Evolutionary conservation across 2,888 invertebrate genomes (phyloP).

Genomic region (Machimus atricapillus): DNA sequence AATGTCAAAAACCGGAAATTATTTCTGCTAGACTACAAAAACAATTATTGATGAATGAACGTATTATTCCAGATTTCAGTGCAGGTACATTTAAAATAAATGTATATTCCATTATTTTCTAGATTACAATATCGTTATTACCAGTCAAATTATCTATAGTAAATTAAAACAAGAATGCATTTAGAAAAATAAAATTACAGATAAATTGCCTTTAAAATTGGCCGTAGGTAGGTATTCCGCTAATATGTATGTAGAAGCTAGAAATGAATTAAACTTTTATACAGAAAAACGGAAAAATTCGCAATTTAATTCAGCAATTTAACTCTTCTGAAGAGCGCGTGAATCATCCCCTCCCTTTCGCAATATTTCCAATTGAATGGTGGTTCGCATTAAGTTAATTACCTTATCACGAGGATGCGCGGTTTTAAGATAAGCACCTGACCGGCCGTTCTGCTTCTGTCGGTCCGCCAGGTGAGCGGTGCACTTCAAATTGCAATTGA

Average conservation of each 20-base stretch:
- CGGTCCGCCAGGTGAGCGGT: neutral
- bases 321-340: neutral
- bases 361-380: neutral
- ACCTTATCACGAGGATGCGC: neutral
- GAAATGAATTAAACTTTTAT: neutral
- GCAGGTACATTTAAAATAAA: too few relatives aligned
- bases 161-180: neutral
- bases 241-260: neutral
- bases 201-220: neutral
- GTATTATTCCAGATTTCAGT: too few relatives aligned
- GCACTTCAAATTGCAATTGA: neutral
- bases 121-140: too few relatives aligned
- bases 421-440: neutral
- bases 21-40: too few relatives aligned
- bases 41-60: too few relatives aligned
- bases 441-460: neutral
- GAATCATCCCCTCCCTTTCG: neutral
- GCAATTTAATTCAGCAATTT: neutral
- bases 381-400: slow-evolving; percentile 7
- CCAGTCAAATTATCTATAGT: too few relatives aligned
- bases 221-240: neutral
- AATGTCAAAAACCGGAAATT: too few relatives aligned
- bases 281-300: neutral
- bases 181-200: neutral
- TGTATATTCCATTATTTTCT: too few relatives aligned